These are phyloP conservation scores for Sebastes hopkinsi DNA, from an alignment of 2,797 vertebrate species.

Conservation along the genomic window DNA sequence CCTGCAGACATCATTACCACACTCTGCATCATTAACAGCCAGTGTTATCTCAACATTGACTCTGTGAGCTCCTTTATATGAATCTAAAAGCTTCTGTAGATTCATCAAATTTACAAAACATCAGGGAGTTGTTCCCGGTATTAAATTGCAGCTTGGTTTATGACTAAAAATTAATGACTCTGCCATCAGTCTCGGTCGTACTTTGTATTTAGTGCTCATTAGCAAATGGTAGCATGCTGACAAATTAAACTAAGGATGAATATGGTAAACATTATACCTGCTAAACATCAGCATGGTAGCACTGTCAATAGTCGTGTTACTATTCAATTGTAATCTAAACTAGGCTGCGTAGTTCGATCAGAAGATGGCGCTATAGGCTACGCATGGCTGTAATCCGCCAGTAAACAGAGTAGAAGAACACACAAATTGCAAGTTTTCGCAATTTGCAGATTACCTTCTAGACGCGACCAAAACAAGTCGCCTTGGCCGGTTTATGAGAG, in stretches of 20 bases:
- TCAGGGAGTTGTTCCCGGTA: neutral
- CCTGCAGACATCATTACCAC: constrained; percentile 36
- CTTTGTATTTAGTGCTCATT: neutral
- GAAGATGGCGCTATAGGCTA: too few species aligned
- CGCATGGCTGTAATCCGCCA: too few species aligned
- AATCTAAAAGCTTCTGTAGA: neutral
- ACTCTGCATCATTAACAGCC: constrained; percentile 21
- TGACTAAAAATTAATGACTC: neutral
- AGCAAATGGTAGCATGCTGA: neutral
- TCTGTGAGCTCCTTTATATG: neutral
- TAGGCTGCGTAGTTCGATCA: too few species aligned
- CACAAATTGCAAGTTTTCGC: too few species aligned
- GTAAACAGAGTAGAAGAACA: too few species aligned
- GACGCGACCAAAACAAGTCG: too few species aligned
- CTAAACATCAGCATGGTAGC: neutral
- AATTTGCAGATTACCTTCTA: too few species aligned
- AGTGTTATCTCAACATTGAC: neutral
- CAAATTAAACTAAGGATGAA: neutral
- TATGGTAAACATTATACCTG: neutral
- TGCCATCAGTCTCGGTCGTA: neutral
- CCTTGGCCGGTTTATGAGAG: too few species aligned
- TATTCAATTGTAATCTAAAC: neutral
- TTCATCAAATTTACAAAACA: neutral
- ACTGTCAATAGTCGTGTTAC: neutral
- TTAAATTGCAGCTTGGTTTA: neutral